Percentiles rank a stretch among this genome's conserved stretches.
Conservation (phyloP, 2,888 invertebrate genomes). For the Drosophila maculinotata region DNA sequence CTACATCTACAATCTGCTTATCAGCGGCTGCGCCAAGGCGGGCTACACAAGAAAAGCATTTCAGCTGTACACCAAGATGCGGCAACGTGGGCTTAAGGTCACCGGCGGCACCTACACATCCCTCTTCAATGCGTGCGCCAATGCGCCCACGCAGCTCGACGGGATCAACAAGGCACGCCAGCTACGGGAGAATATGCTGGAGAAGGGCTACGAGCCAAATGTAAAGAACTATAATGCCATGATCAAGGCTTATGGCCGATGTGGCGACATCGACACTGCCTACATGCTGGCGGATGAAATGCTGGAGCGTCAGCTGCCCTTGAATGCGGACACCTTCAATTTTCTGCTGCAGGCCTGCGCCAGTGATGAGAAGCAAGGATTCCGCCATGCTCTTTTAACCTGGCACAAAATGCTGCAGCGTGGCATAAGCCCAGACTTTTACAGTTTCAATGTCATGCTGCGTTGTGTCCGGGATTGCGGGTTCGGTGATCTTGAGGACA, state of each 20-base stretch:
- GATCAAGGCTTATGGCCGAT: constrained; percentile 95
- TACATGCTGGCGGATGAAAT: constrained; percentile 95
- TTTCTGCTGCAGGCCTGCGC: constrained; percentile 94
- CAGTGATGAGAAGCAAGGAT: constrained; percentile 91
- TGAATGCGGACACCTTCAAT: constrained; percentile 90
- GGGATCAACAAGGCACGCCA: constrained; percentile 89
- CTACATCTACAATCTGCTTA: constrained; percentile 93
- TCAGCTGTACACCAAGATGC: constrained; percentile 93
- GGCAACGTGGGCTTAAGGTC: constrained; percentile 89
- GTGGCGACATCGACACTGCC: constrained; percentile 91
- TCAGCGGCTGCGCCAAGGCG: constrained; percentile 92
- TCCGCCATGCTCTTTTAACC: constrained; percentile 88
- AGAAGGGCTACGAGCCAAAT: constrained; percentile 90
- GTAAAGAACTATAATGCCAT: constrained; percentile 93
- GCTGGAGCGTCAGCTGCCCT: constrained; percentile 87
- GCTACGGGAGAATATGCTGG: constrained; percentile 89
- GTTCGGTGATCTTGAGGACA: constrained; percentile 88
- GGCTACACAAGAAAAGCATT: constrained; percentile 96
- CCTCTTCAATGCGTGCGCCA: constrained; percentile 95
- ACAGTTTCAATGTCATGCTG: constrained; percentile 92
- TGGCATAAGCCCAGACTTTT: constrained; percentile 89
- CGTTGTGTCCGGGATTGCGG: constrained; percentile 92
- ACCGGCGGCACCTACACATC: constrained; percentile 92
- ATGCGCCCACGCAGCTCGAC: constrained; percentile 89
- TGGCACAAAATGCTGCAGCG: constrained; percentile 92